Evolutionary conservation across 2,113 vertebrate genomes (phyloP), one percentile per base, ranked within the genome.

Genomic region (Girardinichthys multiradiatus): DNA sequence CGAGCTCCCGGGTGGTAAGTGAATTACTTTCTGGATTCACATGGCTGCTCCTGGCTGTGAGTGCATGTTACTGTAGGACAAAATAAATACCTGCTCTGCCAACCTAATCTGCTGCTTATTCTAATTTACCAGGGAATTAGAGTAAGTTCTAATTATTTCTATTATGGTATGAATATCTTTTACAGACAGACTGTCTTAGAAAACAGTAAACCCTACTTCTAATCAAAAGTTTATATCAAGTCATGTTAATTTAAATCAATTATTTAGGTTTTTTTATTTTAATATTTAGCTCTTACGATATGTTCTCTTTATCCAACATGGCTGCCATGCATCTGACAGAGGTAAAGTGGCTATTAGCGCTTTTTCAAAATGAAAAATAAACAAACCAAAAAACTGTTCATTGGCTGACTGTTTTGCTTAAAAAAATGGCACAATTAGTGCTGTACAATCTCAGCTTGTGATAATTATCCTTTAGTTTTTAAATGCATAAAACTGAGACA

Each of bases 1-100:
- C 37, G 29, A 73, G 37, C 68, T 83, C 64, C 19, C 70, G 61
- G 5, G 64, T 70, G 74, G 73, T 27, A 57, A 71, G 14, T 59
- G 54, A 65, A 59, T 76, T 64, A 21, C 31, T 37, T 26, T 65
- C 31, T 37, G 74, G 26, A 71, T 64, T 15, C 19, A 19, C 26
- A 64, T 51, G 39, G 17, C 31, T 30, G 39, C 74, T 76, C 9
- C 45, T 39, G 48, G 57, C 48, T 57, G 28, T 7, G 14, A 57
- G 15, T 35, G 30, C 62, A 35, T 64, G 21, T 64, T 45, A 31
- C 33, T 27, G 24, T 48, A 73, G n/a, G 1, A 72, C 39, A 6
- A 12, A 61, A 10, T 31, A 33, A 68, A 67, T 67, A 67, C 28
- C 65, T 31, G 45, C 39, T 42, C 19, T 29, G 54, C 24, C 4